Base-by-base conservation (phyloP, 2,888 invertebrate genomes). In the Pammene fasciana region DNA sequence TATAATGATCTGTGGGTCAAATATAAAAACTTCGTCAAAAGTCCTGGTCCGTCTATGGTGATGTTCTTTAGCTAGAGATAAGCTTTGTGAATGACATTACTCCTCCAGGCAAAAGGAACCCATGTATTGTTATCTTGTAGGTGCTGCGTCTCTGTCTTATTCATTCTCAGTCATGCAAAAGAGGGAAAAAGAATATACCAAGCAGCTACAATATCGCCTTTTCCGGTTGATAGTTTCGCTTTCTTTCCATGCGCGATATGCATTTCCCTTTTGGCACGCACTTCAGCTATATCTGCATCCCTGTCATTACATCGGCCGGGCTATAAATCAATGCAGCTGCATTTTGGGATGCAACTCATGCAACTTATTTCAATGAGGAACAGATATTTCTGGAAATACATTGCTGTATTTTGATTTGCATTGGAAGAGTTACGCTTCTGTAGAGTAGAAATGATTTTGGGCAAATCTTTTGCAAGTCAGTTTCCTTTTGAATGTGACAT, bases 261-360 rank as follows among this genome's bases (percentile, higher is more conserved):
- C 54, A 65, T 59, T 60, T 65, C 34, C 65, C 45, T 65, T 70
- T 55, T 57, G 13, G 16, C 60, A 60, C 65, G 38, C 54, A 41
- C 60, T 50, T 9, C 34, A 7, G 14, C 18, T 43, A 65, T 65
- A 70, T 70, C 45, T 70, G 65, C 70, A 70, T 65, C 60, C 52
- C 64, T 52, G 52, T 65, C 60, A 60, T 65, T 70, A 55, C 60
- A 41, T 59, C 36, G 52, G 50, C 59, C 54, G 65, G 59, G 52
- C 46, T 46, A 70, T 70, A 65, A 70, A 70, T 70, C 70, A 65
- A 65, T 70, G 65, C 65, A 70, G 70, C 60, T 65, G 41, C 54
- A 54, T 65, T 60, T 70, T 65, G 41, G 54, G 60, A 65, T 65
- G 65, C 65, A 70, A 26, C 60, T 59, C 68, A 65, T 65, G 65